A percentile compares a stretch with the other conserved stretches of the same genome.
Conservation (phyloP, 2,888 invertebrate species). For the Minunthozetes semirufus region DNA sequence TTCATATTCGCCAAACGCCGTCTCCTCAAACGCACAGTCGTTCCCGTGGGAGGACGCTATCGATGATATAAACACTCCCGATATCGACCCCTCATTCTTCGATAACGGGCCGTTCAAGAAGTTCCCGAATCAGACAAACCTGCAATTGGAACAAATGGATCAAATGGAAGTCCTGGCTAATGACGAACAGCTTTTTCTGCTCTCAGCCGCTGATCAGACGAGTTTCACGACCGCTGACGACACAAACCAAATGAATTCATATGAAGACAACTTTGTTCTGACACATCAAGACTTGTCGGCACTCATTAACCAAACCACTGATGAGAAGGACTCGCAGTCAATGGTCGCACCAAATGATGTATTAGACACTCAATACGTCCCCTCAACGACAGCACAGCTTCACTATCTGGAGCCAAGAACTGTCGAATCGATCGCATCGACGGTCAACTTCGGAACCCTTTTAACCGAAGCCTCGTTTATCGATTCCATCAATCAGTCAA, state of each 20-base stretch:
- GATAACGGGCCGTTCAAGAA: neutral
- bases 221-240: neutral
- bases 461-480: neutral
- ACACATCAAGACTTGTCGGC: too few relatives aligned
- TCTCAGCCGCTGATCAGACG: too few relatives aligned
- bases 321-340: neutral
- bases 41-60: conserved; percentile 5
- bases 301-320: neutral
- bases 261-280: neutral
- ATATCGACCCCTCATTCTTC: conserved; percentile 19
- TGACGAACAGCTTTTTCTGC: too few relatives aligned
- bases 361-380: neutral
- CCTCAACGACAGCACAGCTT: neutral
- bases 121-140: neutral
- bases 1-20: conserved; percentile 20
- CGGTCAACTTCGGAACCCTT: neutral
- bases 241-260: neutral
- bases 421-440: neutral
- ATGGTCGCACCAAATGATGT: neutral
- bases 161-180: neutral
- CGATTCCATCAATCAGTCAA: neutral
- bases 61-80: neutral
- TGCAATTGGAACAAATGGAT: too few relatives aligned
- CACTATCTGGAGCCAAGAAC: neutral
- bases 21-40: neutral